Conservation (phyloP, 2,797 vertebrate genomes). For the Lophius americanus region DNA sequence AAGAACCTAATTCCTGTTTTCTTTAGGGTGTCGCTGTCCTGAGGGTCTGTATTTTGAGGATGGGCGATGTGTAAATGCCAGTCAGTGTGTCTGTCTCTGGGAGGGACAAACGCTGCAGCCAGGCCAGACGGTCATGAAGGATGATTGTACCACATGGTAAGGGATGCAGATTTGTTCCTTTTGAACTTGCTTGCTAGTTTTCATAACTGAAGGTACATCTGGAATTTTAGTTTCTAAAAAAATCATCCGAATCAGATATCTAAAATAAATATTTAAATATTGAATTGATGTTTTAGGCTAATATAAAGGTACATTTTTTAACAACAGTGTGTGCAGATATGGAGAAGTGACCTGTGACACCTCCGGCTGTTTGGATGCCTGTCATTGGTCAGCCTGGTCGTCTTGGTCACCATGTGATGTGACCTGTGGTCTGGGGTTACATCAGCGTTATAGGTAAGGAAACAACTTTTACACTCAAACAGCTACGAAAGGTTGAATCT, state of each 20-base stretch:
- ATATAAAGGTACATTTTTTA: background rate
- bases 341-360: slow-evolving; percentile 82
- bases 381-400: slow-evolving; percentile 91
- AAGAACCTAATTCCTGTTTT: background rate
- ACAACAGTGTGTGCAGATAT: slow-evolving; percentile 80
- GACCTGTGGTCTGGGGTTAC: slow-evolving; percentile 84
- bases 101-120: slow-evolving; percentile 70
- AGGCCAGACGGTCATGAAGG: slow-evolving; percentile 68
- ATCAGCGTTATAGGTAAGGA: slow-evolving; percentile 87
- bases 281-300: background rate
- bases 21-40: slow-evolving; percentile 87
- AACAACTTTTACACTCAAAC: too few species aligned
- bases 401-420: slow-evolving; percentile 88
- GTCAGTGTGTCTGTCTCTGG: slow-evolving; percentile 84
- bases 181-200: slow-evolving; percentile 4
- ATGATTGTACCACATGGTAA: slow-evolving; percentile 87
- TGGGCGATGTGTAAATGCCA: slow-evolving; percentile 80
- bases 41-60: slow-evolving; percentile 81
- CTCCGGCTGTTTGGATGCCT: slow-evolving; percentile 74
- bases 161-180: background rate
- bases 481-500: too few species aligned
- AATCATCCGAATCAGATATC: too few species aligned
- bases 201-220: background rate
- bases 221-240: background rate
- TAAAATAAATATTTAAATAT: background rate